Conservation (phyloP, 2,113 vertebrate species). For the Phasianus colchicus region DNA sequence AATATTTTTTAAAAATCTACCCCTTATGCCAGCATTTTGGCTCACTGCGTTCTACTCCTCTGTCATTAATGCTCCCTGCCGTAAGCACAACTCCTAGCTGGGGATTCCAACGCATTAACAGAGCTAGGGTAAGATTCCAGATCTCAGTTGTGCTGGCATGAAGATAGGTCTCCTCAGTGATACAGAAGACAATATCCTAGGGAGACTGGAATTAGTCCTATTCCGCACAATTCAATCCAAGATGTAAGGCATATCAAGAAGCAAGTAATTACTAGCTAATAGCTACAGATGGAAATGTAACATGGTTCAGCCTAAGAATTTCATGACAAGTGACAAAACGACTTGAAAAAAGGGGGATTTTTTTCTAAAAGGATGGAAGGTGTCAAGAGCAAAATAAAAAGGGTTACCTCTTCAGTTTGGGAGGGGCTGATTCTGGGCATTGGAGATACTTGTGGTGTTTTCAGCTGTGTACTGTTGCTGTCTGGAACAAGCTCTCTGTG, state of each 20-base stretch:
- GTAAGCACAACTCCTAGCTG: constrained; percentile 73
- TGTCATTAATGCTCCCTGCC: constrained; percentile 73
- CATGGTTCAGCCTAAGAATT: constrained; percentile 60
- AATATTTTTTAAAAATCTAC: constrained; percentile 71
- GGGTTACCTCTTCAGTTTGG: constrained; percentile 95
- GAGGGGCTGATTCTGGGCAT: constrained; percentile 97
- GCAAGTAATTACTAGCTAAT: constrained; percentile 73
- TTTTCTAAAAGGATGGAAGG: constrained; percentile 58
- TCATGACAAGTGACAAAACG: constrained; percentile 50
- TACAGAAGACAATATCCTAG: constrained; percentile 81
- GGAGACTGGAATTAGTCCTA: constrained; percentile 83
- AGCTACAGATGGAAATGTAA: constrained; percentile 42
- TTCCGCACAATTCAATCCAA: constrained; percentile 76
- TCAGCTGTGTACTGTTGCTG: constrained; percentile 87
- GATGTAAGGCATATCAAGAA: constrained; percentile 73
- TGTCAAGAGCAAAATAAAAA: constrained; percentile 69
- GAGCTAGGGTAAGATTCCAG: constrained; percentile 77
- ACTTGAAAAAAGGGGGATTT: constrained; percentile 4
- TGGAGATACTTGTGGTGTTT: constrained; percentile 95
- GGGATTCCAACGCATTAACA: constrained; percentile 61
- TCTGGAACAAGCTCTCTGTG: constrained; percentile 92
- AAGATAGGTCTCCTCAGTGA: constrained; percentile 77
- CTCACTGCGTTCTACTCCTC: constrained; percentile 56
- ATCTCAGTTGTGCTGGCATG: constrained; percentile 79
- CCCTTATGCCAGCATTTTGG: constrained; percentile 69